phyloP scores from a whole-genome alignment of 2,797 vertebrate genomes.

The Ctenosaura bakeri region DNA sequence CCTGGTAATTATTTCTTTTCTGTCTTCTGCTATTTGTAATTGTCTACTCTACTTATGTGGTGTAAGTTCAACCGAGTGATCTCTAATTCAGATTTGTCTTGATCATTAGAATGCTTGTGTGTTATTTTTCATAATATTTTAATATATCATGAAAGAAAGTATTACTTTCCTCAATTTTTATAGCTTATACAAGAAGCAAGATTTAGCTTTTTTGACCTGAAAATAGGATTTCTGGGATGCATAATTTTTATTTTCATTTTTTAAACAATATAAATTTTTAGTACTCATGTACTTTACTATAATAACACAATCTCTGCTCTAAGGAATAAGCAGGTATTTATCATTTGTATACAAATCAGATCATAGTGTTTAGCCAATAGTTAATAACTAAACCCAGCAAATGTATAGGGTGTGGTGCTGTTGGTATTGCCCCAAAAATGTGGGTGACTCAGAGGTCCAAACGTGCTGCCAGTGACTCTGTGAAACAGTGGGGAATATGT shows the following conservation, averaged over 20 bases:
- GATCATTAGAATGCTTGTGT: background rate
- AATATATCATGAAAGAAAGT: background rate
- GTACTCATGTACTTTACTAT: too few species aligned
- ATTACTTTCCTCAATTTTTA: background rate
- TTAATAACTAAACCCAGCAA: background rate
- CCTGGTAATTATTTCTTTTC: background rate
- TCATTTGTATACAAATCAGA: slow-evolving; percentile 18
- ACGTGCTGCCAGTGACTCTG: too few species aligned
- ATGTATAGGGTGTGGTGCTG: background rate
- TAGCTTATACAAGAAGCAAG: background rate
- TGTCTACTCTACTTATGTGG: background rate
- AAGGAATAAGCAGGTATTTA: slow-evolving; percentile 21
- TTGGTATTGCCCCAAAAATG: too few species aligned
- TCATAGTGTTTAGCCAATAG: slow-evolving; percentile 20
- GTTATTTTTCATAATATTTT: background rate
- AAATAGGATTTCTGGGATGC: background rate
- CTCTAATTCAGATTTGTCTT: background rate
- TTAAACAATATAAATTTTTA: too few species aligned
- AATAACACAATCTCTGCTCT: slow-evolving; percentile 21
- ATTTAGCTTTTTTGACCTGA: background rate
- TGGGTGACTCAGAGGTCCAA: too few species aligned
- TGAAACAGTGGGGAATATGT: too few species aligned
- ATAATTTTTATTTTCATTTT: background rate
- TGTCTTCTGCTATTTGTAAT: background rate
- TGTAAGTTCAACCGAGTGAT: background rate